Evolutionary conservation across 2,797 vertebrate species (phyloP).

Genomic region (Onychomys torridus): DNA sequence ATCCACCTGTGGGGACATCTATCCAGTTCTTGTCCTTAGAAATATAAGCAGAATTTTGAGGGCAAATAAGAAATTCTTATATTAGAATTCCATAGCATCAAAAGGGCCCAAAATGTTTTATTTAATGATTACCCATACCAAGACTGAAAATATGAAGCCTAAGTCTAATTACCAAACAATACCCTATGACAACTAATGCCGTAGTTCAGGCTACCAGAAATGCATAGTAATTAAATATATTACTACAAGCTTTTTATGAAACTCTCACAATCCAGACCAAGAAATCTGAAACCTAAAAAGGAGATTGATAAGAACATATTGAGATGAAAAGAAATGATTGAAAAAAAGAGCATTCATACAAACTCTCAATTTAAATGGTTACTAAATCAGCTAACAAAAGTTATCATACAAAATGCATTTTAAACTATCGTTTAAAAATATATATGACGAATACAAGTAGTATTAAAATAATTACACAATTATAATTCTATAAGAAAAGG

Average conservation of each 20-base stretch:
- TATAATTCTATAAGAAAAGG: slow-evolving; percentile 25
- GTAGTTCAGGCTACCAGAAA: slow-evolving; percentile 32
- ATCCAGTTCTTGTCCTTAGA: slow-evolving; percentile 27
- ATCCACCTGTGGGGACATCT: not conserved
- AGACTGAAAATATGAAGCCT: slow-evolving; percentile 33
- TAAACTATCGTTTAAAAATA: slow-evolving; percentile 36
- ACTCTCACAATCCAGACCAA: slow-evolving; percentile 13
- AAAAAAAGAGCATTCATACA: not conserved
- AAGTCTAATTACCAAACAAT: not conserved
- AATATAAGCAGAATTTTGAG: slow-evolving; percentile 25
- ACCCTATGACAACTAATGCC: not conserved
- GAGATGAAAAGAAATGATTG: not conserved
- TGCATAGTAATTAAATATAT: not conserved
- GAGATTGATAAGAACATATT: not conserved
- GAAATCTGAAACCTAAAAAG: slow-evolving; percentile 49
- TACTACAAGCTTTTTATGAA: slow-evolving; percentile 18
- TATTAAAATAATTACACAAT: slow-evolving; percentile 37
- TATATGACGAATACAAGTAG: not conserved
- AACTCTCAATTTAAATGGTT: slow-evolving; percentile 22
- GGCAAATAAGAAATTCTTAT: not conserved
- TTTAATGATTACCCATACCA: not conserved
- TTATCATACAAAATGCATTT: slow-evolving; percentile 39
- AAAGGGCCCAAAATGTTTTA: not conserved
- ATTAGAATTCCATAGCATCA: slow-evolving; percentile 44
- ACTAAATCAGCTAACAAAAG: not conserved